Base-by-base conservation (phyloP, 1,140 invertebrate species). In the Dendroctonus ponderosae region DNA sequence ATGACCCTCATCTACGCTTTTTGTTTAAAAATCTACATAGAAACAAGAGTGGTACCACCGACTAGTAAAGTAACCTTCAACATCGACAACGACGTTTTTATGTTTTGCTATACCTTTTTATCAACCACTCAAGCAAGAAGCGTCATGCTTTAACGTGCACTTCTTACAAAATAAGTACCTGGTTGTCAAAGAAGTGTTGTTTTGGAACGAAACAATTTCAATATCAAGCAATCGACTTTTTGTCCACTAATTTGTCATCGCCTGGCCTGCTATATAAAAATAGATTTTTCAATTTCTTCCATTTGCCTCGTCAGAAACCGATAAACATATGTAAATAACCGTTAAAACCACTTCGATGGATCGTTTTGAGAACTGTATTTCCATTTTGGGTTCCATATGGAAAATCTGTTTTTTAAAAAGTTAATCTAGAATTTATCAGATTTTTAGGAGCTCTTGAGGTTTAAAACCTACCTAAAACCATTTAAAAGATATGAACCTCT, bases 91-190 rank as follows among this genome's bases (percentile, higher is more conserved):
- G 12, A 26, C 53, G 56, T 58, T 58, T 58, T 58, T 58, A 14
- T 58, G 56, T 11, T 58, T 58, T 58, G 26, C 38, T 58, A 44
- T n/a, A 58, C 8, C 38, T 58, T 58, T 58, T 58, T 58, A 58
- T 26, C 56, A 15, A 26, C 38, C 15, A 38, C 38, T 58, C 56
- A 43, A 58, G 41, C 56, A 58, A 58, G 56, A 58, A 58, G 41
- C 56, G 56, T 58, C 42, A 58, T 58, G 56, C 41, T 58, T 58
- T 58, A 58, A 56, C 38, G 37, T 38, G 40, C 56, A 46, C 43
- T 46, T 58, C 7, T 56, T 56, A 56, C 53, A 26, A 56, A 56
- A 56, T 58, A 9, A 7, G 7, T 51, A 51, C 49, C 49, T 15
- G 14, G 49, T 51, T 15, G 49, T 15, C 49, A 12, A 51, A 51